Conservation (phyloP, 2,888 invertebrate genomes). For the Fabriciana adippe region DNA sequence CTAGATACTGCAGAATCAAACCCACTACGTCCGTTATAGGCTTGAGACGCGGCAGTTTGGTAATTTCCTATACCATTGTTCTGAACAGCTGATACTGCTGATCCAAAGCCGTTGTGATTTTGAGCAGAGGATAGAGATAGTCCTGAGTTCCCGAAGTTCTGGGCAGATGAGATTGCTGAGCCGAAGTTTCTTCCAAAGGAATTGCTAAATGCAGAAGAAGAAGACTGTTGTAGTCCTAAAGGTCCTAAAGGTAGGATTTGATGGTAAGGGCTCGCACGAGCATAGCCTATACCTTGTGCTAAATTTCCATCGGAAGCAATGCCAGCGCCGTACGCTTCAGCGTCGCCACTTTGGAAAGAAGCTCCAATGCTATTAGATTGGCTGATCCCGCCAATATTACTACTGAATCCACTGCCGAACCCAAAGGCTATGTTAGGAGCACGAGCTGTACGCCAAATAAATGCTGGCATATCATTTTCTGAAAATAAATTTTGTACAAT, state of each 20-base stretch:
- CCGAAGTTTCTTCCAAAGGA: conserved; percentile 38
- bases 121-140: conserved; percentile 59
- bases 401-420: conserved; percentile 70
- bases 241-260: conserved; percentile 26
- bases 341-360: conserved; percentile 63
- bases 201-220: conserved; percentile 27
- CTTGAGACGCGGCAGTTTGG: conserved; percentile 27
- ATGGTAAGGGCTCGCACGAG: conserved; percentile 52
- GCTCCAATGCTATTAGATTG: conserved; percentile 65
- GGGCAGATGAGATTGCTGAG: conserved; percentile 46
- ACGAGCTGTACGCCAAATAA: conserved; percentile 45
- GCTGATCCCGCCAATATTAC: conserved; percentile 69
- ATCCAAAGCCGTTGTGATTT: conserved; percentile 50
- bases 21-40: conserved; percentile 24
- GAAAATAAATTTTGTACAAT: conserved; percentile 21
- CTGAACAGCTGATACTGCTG: conserved; percentile 50
- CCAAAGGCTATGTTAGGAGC: conserved; percentile 68
- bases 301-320: conserved; percentile 49
- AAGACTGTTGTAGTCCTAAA: conserved; percentile 31
- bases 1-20: conserved; percentile 44
- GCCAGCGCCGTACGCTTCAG: conserved; percentile 62
- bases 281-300: conserved; percentile 63
- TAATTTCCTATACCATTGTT: conserved; percentile 41
- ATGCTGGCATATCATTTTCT: conserved; percentile 37
- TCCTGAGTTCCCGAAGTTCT: conserved; percentile 56